Evolutionary conservation across 2,113 vertebrate genomes (phyloP), one percentile per base, ranked within the genome.

Genomic region (Indicator maculatus): DNA sequence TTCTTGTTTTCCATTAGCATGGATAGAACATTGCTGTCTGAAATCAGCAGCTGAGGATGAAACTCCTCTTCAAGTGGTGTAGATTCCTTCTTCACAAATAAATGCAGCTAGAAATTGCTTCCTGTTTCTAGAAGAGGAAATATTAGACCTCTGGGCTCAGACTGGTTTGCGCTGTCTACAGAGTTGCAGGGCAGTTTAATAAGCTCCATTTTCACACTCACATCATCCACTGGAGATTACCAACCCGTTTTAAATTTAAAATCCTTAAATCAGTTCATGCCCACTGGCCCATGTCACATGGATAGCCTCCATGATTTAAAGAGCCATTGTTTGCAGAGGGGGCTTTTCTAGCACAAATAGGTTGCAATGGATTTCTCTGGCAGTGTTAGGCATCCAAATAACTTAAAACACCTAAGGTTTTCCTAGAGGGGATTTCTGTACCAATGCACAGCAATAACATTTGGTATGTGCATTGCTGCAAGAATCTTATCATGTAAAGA

Each of bases 231-330:
- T 41, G 58, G 78, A 86, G 92, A 96, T 96, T 96, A 93, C n/a
- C 33, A 90, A 78, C 61, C 74, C 95, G 71, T 69, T 96, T 95
- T 88, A 93, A 89, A 96, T 96, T 91, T 81, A 83, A 95, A 93
- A 86, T 89, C 89, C 91, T 96, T 93, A 89, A 90, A 93, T 85
- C 64, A 78, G 59, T 91, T 95, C 93, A 79, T 94, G 80, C 74
- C 93, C 38, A 30, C 72, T 67, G 77, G 91, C 69, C 79, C 52
- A 33, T 70, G 61, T 86, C 88, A 64, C 31, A 9, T 27, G 52
- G 66, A 24, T 66, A 64, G 72, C 58, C 72, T 81, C 80, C 65
- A 65, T 65, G 59, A 92, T 88, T 94, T 93, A 86, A 90, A 90
- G 65, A 83, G 23, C 16, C 33, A 23, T 84, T 89, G 78, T 94